Base-by-base conservation (phyloP, 2,888 invertebrate genomes). In the Catocala nupta region DNA sequence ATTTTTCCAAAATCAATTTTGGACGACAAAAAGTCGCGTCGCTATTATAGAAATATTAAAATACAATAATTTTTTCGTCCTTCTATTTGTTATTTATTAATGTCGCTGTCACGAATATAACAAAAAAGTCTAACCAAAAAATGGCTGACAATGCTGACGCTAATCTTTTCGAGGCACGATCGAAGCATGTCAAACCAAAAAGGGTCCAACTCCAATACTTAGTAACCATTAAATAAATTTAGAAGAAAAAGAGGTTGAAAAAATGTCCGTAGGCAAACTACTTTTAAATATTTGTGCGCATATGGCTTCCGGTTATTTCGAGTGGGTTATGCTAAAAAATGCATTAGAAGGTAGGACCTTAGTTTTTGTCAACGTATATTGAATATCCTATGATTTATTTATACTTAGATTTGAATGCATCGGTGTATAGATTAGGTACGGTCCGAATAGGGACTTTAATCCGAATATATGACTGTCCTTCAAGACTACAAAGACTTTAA, bases 151-250 rank as follows among this genome's bases (percentile, higher is more conserved):
- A 90, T 88, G 81, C 79, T 83, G 82, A 89, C 90, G 86, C 87
- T 93, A 93, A 93, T 93, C 93, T 92, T 85, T 87, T 80, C 81
- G 85, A 87, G 85, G 87, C 84, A 86, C 82, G 77, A 85, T 86
- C 80, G 84, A 78, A 83, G 84, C 84, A 88, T 90, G 90, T 90
- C 87, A 85, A 88, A 85, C 81, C 83, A 84, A 90, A 90, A 93
- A 90, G 90, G 90, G 88, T 87, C 92, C 82, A 85, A 86, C 82
- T 86, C 83, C 86, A 80, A 90, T 86, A 91, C 89, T 90, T 90
- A 90, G 90, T 90, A 88, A 91, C 93, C 90, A 93, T 94, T 93
- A 92, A 93, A 92, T 93, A 92, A 91, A 93, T 91, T 91, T 85
- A 84, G 81, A 73, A 72, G 77, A 77, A 87, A 87, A 91, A 89